Evolutionary conservation across 2,797 vertebrate genomes (phyloP), one percentile per base, ranked within the genome.

Genomic region (Lophotriccus pileatus): DNA sequence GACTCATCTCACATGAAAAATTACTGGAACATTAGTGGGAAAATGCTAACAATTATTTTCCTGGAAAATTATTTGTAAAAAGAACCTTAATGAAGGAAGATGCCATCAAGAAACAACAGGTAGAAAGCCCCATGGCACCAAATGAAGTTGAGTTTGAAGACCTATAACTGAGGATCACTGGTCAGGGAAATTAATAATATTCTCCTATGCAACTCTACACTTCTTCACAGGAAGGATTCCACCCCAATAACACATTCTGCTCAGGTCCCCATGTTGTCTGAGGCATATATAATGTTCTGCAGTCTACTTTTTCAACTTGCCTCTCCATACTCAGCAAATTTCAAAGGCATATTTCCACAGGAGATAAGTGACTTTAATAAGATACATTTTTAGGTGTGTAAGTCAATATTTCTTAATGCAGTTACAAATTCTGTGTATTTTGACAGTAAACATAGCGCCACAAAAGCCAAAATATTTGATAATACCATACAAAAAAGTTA

Each of bases 181-280:
- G 11, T 36, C n/a, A 77, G 64, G 2, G 47, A 55, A 46, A 44
- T 5, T 7, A 44, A 17, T 7, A 24, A 9, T 8, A 2, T 25
- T 64, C 28, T 46, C 23, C 30, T 53, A 0, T 41, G 6, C 10
- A 59, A 11, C 9, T 22, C 12, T 20, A 4, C 14, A 32, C 2
- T 0, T 58, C 58, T 58, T 27, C 52, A 20, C 14, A 37, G n/a
- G 32, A n/a, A 72, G 7, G 7, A 25, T 11, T 39, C 16, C 37
- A 32, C 7, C 20, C 5, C 36, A 49, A 0, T 0, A 49, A 27
- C 14, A 58, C 0, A 0, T 68, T 47, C 52, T 70, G 16, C 34
- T 75, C 4, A 3, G 24, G 25, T 23, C 17, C 9, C 15, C 14
- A 30, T 14, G 24, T 9, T 69, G 21, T 37, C 41, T 64, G 62